Evolutionary conservation across 2,797 vertebrate species (phyloP).

Genomic region (Pipistrellus kuhlii): DNA sequence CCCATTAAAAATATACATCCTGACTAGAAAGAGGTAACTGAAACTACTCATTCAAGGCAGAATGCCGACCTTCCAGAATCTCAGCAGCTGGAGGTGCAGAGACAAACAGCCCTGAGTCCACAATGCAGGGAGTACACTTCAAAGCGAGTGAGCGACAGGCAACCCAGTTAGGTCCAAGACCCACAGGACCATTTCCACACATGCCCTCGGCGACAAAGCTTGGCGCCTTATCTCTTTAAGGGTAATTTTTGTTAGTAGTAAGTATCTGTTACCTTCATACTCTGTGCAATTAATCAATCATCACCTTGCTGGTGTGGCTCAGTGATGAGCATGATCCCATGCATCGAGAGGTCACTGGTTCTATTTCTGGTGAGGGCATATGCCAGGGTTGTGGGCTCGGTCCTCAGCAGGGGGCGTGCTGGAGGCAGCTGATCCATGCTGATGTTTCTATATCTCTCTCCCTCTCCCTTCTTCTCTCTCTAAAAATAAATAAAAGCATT

Average conservation of each 20-base stretch:
- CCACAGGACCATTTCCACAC: not conserved
- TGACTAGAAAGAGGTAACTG: not conserved
- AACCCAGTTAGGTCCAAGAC: not conserved
- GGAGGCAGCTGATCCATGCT: too few relatives aligned
- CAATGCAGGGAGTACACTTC: too few relatives aligned
- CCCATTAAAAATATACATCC: not conserved
- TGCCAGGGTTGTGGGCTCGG: too few relatives aligned
- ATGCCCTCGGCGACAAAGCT: not conserved
- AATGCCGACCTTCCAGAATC: not conserved
- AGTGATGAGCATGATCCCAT: too few relatives aligned
- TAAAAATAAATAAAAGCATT: too few relatives aligned
- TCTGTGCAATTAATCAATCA: not conserved
- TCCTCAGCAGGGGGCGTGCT: too few relatives aligned
- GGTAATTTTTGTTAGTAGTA: not conserved
- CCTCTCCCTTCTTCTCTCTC: too few relatives aligned
- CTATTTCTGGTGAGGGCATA: too few relatives aligned
- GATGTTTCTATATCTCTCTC: too few relatives aligned
- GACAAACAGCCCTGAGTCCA: not conserved
- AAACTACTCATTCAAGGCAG: not conserved
- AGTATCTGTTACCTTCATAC: not conserved
- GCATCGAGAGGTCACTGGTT: too few relatives aligned
- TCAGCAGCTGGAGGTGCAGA: not conserved
- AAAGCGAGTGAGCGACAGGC: not conserved
- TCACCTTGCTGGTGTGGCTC: too few relatives aligned
- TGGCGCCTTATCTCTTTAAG: not conserved